Base-by-base conservation (phyloP, 2,113 vertebrate genomes). In the Deroptyus accipitrinus region DNA sequence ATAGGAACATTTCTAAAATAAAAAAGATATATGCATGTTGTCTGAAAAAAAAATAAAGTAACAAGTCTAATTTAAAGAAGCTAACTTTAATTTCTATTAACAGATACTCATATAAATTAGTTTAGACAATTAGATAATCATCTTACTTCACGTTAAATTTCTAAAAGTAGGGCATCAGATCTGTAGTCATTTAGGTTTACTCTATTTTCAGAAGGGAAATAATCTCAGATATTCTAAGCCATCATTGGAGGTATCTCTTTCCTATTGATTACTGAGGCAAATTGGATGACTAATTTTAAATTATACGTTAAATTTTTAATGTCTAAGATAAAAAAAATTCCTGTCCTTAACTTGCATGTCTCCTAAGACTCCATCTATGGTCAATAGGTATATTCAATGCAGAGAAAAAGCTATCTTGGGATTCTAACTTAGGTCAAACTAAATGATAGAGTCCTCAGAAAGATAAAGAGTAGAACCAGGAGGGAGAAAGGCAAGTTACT, bases 361-460 rank as follows among this genome's bases (percentile, higher is more conserved):
- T 76, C 27, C 48, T 79, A n/a, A 90, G 37, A 76, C n/a, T 86
- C 4, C 10, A 14, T 42, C 41, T 73, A 1, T 35, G 10, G 33
- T 55, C 13, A 2, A 0, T 10, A 12, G 19, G 64, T 46, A 61
- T 1, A 42, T 33, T 48, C 7, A 61, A 51, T 1, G 2, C 4
- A 85, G 39, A 90, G 35, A n/a, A 75, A 69, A 90, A 76, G 6
- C 4, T 33, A 8, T 88, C 7, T 55, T 75, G 48, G n/a, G 3
- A 69, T 80, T 79, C 37, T 73, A 64, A 76, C 17, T 61, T 55
- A 44, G 7, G 30, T 67, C 39, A 85, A 73, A 55, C 31, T 35
- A 80, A 82, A 24, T 68, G 11, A 91, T 87, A 3, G 37, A 39
- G n/a, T 42, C 27, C 12, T 14, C 31, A 35, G 28, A 69, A 79